Evolutionary conservation across 2,113 vertebrate species (phyloP), one percentile per base, ranked within the genome.

Genomic region (Istiophorus platypterus): DNA sequence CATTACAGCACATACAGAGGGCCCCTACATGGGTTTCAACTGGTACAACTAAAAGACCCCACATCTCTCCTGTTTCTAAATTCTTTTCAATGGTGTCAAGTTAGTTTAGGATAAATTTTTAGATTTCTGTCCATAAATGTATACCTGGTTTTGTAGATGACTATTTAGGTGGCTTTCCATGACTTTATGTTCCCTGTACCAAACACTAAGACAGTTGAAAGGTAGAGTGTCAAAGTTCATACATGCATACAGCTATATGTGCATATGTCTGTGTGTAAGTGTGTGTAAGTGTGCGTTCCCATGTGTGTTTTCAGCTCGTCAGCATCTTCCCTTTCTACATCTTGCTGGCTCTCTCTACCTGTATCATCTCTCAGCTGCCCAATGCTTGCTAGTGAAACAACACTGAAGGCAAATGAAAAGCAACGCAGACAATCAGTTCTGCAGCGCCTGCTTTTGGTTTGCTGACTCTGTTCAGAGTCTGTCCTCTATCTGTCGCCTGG

Each of bases 351-450:
- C 59, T 82, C 76, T 82, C 74, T 74, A 73, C 34, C 68, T 10
- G 64, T 89, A 86, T 93, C 84, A 75, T 86, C 85, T 90, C 85
- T 88, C 86, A 76, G 59, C 72, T 63, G 77, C 64, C 68, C 42
- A 31, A 56, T 70, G 45, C 59, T 82, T 22, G 8, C 78, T 62
- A 61, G 85, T 90, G 92, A 93, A 88, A 86, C 66, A 87, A 91
- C 88, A 90, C 89, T 89, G 80, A 58, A 76, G 79, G 80, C 72
- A 90, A 89, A 89, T 85, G 86, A 91, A 91, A 88, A 81, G 80
- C 89, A 80, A 71, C 3, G 5, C 51, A 77, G 45, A 75, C 78
- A 80, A 83, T 90, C 71, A 78, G 73, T 76, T 86, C 87, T 87
- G 72, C 76, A 82, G 80, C 8, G 29, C 49, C 81, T 68, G 76